Evolutionary conservation across 2,888 invertebrate species (phyloP), one percentile per base, ranked within the genome.

Genomic region (Pollenia angustigena): DNA sequence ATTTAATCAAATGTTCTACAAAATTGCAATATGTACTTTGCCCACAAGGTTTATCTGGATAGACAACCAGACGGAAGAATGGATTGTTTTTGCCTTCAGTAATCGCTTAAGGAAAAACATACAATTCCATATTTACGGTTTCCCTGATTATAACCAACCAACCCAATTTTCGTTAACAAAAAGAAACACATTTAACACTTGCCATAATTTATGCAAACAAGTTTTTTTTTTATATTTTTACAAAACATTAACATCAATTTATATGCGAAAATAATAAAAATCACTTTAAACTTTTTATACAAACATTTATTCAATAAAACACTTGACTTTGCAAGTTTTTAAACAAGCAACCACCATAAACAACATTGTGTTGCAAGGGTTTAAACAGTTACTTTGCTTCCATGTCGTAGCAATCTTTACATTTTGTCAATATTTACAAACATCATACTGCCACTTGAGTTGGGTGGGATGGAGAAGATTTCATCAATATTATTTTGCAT

Each of bases 211-310:
- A 87, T 87, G 87, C 23, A 76, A 83, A 84, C 62, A 50, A 72
- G 18, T 44, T 76, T 42, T 60, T 11, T 11, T n/a, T 62, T 48
- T 48, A 64, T 64, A 58, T 12, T 48, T 48, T 40, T 76, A 66
- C 66, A 50, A 66, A 90, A 91, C 90, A 91, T 93, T 93, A 93
- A 93, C 91, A 89, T 90, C 93, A 92, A 93, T 93, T 93, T 93
- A 93, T 93, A 93, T 93, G 93, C 93, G 93, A 92, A 93, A 93
- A 91, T 92, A 92, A 93, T 92, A 62, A 62, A 16, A 32, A 74
- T 62, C 52, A 62, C n/a, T 93, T 93, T 92, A 10, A 3, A 56
- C 72, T 54, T 48, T 69, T 60, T 56, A 32, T 11, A 12, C 14
- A n/a, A 48, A 54, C 56, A 46, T 23, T 23, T 7, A 42, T 4